Percentiles rank a stretch among this genome's conserved stretches.
Evolutionary conservation across 35 echinoderm and acorn worm genomes (phyloP).

Genomic region (Apostichopus parvimensis): DNA sequence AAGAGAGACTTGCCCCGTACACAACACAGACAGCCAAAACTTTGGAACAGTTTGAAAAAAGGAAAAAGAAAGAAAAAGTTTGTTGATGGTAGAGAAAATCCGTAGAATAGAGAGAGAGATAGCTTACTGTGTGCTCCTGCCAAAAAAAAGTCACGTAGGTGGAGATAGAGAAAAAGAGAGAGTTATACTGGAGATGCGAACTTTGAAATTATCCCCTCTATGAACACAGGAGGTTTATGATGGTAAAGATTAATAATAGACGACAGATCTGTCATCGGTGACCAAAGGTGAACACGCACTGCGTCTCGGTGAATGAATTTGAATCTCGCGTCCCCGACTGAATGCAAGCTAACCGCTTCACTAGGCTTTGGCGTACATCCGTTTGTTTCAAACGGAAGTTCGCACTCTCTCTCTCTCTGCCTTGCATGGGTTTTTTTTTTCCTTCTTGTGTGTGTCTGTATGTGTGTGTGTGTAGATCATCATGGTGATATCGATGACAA

Average conservation of each 20-base stretch:
- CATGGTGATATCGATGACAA: no score
- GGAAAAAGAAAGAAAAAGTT: background rate
- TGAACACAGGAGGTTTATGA: background rate
- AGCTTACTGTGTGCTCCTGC: background rate
- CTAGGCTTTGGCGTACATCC: slow-evolving; percentile 50
- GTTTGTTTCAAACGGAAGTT: slow-evolving; percentile 34
- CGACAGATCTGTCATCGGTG: slow-evolving; percentile 30
- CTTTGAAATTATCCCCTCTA: slow-evolving; percentile 1
- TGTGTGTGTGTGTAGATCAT: no score
- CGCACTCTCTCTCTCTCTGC: background rate
- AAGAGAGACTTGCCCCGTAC: background rate
- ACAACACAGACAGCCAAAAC: background rate
- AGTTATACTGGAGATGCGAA: slow-evolving; percentile 7
- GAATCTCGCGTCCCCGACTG: slow-evolving; percentile 23
- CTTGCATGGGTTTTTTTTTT: no score
- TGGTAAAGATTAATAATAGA: background rate
- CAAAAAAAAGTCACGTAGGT: background rate
- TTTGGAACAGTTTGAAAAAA: slow-evolving; percentile 7
- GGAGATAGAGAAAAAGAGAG: background rate
- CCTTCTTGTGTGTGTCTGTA: no score
- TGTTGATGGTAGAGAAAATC: background rate
- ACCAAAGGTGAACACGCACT: slow-evolving; percentile 53
- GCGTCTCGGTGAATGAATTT: slow-evolving; percentile 23
- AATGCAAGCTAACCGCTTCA: background rate
- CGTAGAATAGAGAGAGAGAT: background rate